Base-by-base conservation (phyloP, 2,888 invertebrate genomes). In the Lochmaea crataegi region DNA sequence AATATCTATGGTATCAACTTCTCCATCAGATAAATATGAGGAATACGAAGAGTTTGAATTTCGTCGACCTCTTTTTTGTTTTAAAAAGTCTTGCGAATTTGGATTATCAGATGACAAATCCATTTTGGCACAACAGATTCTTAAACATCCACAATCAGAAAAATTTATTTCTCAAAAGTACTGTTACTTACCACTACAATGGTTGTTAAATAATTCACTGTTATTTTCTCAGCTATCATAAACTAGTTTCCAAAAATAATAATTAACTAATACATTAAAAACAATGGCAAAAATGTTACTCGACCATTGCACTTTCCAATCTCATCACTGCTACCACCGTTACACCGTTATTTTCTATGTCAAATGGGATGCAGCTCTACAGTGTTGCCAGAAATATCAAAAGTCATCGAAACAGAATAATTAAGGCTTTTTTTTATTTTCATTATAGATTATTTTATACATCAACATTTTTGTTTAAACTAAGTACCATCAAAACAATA, bases 1-100 rank as follows among this genome's bases (percentile, higher is more conserved):
- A 84, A 90, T 87, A 87, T 90, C 89, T 82, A 91, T 90, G 81
- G 90, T 86, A 84, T 77, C 78, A 61, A 42, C 41, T 45, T 76
- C 75, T 65, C 41, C 64, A 45, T 16, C 32, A 57, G 48, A 64
- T 26, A 65, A 64, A 45, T n/a, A 41, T 10, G 57, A 48, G 51
- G 74, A 45, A 60, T 58, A 65, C 12, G 72, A 71, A 45, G 56
- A 68, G 61, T 32, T 61, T 56, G 70, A 68, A 32, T 68, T 73
- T 32, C 70, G 69, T 71, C 64, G 63, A 51, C 61, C 72, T 70
- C 73, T 77, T 12, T 67, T 64, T 22, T 73, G 73, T 71, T 74
- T 80, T 58, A 78, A 73, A 61, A 74, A 75, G 66, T 82, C 77
- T 72, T 82, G 75, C 26, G 82, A 77, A 73, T 79, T 79, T 72